Evolutionary conservation across 2,113 vertebrate genomes (phyloP).

Genomic region (Haemorhous mexicanus): DNA sequence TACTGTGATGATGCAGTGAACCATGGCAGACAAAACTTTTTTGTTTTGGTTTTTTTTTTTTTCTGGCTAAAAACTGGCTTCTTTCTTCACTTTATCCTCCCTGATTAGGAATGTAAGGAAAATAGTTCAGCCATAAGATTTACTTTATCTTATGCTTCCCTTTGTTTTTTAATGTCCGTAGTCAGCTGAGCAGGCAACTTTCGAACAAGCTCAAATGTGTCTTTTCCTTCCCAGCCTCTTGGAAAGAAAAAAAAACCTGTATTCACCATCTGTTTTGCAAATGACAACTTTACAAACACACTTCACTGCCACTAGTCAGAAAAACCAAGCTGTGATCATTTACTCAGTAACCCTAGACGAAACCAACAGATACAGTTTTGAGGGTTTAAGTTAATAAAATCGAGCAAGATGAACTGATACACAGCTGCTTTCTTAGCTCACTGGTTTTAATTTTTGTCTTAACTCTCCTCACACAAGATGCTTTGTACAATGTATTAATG

Average conservation of each 20-base stretch:
- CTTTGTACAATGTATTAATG: background rate
- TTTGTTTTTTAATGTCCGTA: background rate
- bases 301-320: background rate
- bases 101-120: background rate
- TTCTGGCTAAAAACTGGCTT: background rate
- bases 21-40: background rate
- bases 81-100: constrained; percentile 18
- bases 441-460: background rate
- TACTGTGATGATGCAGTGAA: constrained; percentile 25
- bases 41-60: background rate
- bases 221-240: background rate
- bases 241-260: background rate
- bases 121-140: background rate
- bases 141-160: background rate
- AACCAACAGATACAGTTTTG: background rate
- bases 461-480: background rate
- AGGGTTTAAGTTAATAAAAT: background rate
- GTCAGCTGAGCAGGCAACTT: background rate
- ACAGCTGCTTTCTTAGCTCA: background rate
- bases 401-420: background rate
- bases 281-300: background rate
- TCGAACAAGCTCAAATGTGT: background rate
- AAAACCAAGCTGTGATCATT: background rate
- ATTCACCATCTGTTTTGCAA: constrained; percentile 29
- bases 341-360: background rate